Base-by-base conservation (phyloP, 2,888 invertebrate genomes). In the Luperina nickerlii region DNA sequence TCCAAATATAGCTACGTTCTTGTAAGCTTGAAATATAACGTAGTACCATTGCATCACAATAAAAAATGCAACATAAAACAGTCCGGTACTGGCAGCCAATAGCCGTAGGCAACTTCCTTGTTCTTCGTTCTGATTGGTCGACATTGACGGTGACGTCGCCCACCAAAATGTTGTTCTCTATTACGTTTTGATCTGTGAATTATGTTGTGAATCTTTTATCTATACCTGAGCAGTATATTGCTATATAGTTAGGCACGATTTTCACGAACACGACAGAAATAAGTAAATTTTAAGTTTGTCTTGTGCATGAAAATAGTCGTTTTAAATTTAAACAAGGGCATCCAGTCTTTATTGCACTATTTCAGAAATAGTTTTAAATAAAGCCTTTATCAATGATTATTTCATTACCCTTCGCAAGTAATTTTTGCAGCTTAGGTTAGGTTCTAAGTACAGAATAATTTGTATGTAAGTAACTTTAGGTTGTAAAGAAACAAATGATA, bases 331-430 rank as follows among this genome's bases (percentile, higher is more conserved):
- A 18, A 71, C 78, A 75, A 74, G 92, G 93, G 93, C 93, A 92
- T 90, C 89, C 88, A 91, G 90, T 93, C 94, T 96, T 96, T 96
- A 94, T 94, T 93, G 90, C 92, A 94, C 96, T 96, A 96, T 96
- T 96, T 95, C 82, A 93, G 89, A 96, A 96, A 96, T 96, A 96
- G 96, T 95, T 92, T 82, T 86, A 88, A 78, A 92, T 95, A 94
- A 96, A 95, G 96, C 83, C 92, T 90, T 89, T 83, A 90, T 92
- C 92, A 92, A 91, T 85, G 85, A 90, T 88, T 88, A 88, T 88
- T 89, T 89, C 82, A 63, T 82, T 85, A 80, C 81, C 90, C 91
- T 87, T 88, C 84, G 91, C 91, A 92, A 92, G 88, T 86, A 91
- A 92, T 92, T 88, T 93, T 90, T 90, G 90, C 90, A 90, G 85